Base-by-base conservation (phyloP, 2,113 vertebrate species). In the Onychostoma macrolepis region DNA sequence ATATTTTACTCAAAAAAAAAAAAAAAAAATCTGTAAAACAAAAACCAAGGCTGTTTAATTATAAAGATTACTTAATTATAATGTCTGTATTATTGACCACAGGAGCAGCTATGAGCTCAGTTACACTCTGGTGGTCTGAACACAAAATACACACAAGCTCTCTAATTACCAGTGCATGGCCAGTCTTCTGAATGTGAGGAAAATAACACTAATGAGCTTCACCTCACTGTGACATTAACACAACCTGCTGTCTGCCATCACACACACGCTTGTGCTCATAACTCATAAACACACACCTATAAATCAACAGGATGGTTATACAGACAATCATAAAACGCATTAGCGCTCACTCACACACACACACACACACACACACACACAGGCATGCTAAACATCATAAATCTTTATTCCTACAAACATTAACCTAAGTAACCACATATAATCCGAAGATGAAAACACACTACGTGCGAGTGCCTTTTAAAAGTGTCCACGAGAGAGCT, bases 141-240 rank as follows among this genome's bases (percentile, higher is more conserved):
- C 61, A 50, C 26, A 30, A 83, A 43, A 67, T 43, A 38, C 69
- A 79, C 28, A 79, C 74, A 84, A 43, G 65, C 33, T 41, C 24
- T 50, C 81, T 78, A 87, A 85, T 87, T 83, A 85, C 80, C 83
- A 85, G 81, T 83, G 84, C 67, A 87, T n/a, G 85, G 83, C 79
- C 75, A 78, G 85, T 87, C 85, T 85, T 76, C 56, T 83, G 41
- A 87, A 67, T 30, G 85, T 33, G 84, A 85, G 86, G 83, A 87
- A 90, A 88, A 87, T 84, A 88, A 78, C 81, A 79, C 81, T 87
- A 90, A 90, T 90, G 87, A 90, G 87, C 84, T 85, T 56, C 28
- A 88, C 86, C 87, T 89, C 87, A 89, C 88, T 88, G 86, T 83
- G 78, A 80, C 81, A 79, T 87, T 75, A 87, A 87, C 67, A 84